phyloP scores from a whole-genome alignment of 2,888 invertebrate genomes.

The Scelioninae gen. 2 region DNA sequence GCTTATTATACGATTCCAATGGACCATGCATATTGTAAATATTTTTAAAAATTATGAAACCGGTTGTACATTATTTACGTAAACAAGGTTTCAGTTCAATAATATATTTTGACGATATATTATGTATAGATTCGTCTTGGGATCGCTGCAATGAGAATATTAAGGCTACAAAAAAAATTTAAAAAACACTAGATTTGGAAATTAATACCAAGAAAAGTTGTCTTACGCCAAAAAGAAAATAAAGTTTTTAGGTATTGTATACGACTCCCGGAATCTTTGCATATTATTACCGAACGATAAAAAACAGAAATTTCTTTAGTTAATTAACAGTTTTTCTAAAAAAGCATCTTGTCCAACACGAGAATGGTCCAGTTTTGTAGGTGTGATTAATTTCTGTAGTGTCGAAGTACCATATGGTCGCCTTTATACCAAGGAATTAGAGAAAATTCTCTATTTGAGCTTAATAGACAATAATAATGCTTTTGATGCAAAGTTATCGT shows the following conservation, averaged over 20 bases:
- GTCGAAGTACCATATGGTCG: conserved; percentile 46
- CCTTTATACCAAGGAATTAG: conserved; percentile 49
- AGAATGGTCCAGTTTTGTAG: conserved; percentile 47
- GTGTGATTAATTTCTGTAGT: conserved; percentile 40
- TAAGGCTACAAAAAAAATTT: no score
- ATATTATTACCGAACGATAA: no score
- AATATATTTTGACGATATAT: conserved; percentile 22
- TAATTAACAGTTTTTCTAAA: conserved; percentile 1
- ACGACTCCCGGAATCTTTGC: conserved; percentile 39
- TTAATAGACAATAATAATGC: conserved; percentile 39
- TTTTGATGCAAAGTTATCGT: conserved; percentile 36
- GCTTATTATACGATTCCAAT: conserved; percentile 43
- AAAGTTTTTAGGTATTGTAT: background rate
- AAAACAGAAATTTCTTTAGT: conserved; percentile 2
- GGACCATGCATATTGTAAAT: conserved; percentile 19
- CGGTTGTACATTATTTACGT: conserved; percentile 18
- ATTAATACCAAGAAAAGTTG: conserved; percentile 33
- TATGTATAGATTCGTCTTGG: conserved; percentile 10
- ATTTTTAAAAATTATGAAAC: conserved; percentile 45
- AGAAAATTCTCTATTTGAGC: conserved; percentile 48
- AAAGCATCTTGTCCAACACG: conserved; percentile 37
- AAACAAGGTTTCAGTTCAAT: conserved; percentile 26
- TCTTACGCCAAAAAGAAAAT: no score
- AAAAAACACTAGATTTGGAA: conserved; percentile 29
- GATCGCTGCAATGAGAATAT: no score